These are phyloP conservation scores for Agrenia bidenticulata DNA, from an alignment of 2,888 invertebrate species.

Conservation along the genomic window DNA sequence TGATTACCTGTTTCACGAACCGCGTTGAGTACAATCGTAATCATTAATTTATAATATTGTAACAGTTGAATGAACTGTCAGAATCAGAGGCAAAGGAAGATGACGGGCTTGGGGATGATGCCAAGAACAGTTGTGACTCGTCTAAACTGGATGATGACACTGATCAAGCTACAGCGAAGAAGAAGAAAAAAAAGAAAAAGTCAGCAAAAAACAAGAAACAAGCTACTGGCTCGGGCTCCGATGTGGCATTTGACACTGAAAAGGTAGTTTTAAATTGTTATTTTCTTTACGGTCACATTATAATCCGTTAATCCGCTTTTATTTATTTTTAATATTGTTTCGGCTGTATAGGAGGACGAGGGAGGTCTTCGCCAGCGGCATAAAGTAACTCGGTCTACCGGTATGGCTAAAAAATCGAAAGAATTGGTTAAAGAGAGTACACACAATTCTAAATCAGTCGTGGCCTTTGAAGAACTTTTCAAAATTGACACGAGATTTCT, in stretches of 20 bases:
- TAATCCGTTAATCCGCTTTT: too few species aligned
- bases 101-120: constrained; percentile 57
- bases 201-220: constrained; percentile 40
- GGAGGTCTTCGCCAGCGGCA: constrained; percentile 62
- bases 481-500: constrained; percentile 69
- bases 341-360: constrained; percentile 66
- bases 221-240: constrained; percentile 18
- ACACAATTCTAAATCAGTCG: constrained; percentile 53
- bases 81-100: constrained; percentile 71
- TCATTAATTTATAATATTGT: constrained; percentile 31
- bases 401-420: constrained; percentile 61
- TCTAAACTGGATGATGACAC: constrained; percentile 45
- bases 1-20: not conserved
- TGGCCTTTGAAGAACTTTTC: constrained; percentile 59
- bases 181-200: constrained; percentile 65
- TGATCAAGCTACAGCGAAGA: constrained; percentile 59
- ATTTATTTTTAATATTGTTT: constrained; percentile 21
- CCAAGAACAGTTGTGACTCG: constrained; percentile 36
- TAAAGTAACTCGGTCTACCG: constrained; percentile 69
- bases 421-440: constrained; percentile 51
- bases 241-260: constrained; percentile 36
- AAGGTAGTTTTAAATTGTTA: constrained; percentile 15
- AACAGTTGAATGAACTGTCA: constrained; percentile 67
- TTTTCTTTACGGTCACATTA: not conserved
- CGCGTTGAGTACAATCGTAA: not conserved